Base-by-base conservation (phyloP, 2,888 invertebrate species). In the Conus canariensis region DNA sequence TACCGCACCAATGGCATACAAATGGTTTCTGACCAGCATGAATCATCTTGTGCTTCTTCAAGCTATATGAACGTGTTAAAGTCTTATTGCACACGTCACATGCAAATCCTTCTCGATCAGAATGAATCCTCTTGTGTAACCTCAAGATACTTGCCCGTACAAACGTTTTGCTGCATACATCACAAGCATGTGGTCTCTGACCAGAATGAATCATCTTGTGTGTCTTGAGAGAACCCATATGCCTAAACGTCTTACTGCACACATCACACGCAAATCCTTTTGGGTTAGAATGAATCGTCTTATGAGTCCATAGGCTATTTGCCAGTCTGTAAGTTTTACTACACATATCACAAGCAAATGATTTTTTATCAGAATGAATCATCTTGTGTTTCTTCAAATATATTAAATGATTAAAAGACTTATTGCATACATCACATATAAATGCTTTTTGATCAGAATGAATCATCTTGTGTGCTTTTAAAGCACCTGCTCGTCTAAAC, bases 151-250 rank as follows among this genome's bases (percentile, higher is more conserved):
- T 83, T 16, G 82, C 16, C 16, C 56, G 30, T 19, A 3, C 19
- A 25, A 83, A 83, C 56, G 82, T 16, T 14, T 45, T 58, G 16
- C 82, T 45, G 12, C 82, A 83, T 22, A 16, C 82, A 56, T 45
- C 58, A 83, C 82, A 83, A 22, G 19, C 56, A 58, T 45, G 45
- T 25, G 82, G 45, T 83, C 45, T 83, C 56, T 83, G 56, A 19
- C 82, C 58, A 74, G 74, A 74, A 25, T n/a, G 88, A 25, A 74
- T 58, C 74, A 58, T 80, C 60, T 80, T 58, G 74, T 74, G 74
- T n/a, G n/a, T 74, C 6, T 74, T 74, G 10, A 74, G 25, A n/a
- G 10, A n/a, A n/a, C 74, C 25, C 22, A 9, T 3, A 10, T 10
- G 22, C 10, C 7, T 74, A n/a, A 22, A 74, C 22, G 22, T n/a